phyloP scores from a whole-genome alignment of 37 sponge, comb jelly and placozoan genomes.

The Beroe forskalii region DNA sequence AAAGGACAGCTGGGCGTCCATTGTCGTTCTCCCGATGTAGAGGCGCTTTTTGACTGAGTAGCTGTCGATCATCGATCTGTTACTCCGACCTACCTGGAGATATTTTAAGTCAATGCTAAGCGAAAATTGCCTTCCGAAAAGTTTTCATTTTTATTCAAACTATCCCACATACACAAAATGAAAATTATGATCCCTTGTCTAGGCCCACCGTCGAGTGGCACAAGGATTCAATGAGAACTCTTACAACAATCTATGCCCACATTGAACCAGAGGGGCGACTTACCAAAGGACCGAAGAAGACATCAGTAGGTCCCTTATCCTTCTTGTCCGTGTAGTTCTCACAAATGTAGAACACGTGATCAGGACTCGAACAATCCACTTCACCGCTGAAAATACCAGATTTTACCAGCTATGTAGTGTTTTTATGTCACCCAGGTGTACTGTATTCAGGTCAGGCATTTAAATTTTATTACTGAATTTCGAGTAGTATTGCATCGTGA shows the following conservation, averaged over 20 bases:
- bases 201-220: no score
- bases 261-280: background rate
- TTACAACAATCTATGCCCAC: no score
- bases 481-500: no score
- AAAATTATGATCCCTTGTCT: no score
- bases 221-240: no score
- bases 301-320: background rate
- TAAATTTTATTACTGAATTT: no score
- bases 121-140: no score
- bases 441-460: no score
- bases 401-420: no score
- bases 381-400: slow-evolving; percentile 27
- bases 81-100: slow-evolving; percentile 72
- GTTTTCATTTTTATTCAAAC: no score
- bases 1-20: slow-evolving; percentile 89
- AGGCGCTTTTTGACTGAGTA: slow-evolving; percentile 80
- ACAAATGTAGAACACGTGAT: slow-evolving; percentile 43
- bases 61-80: slow-evolving; percentile 71
- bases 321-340: slow-evolving; percentile 6
- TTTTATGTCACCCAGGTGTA: no score
- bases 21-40: slow-evolving; percentile 94
- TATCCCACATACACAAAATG: no score
- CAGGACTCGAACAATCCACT: slow-evolving; percentile 23
- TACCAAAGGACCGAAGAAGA: slow-evolving; percentile 48
- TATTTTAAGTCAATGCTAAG: background rate